phyloP scores from a whole-genome alignment of 2,797 vertebrate species.

The Malacoctenus gilli region DNA sequence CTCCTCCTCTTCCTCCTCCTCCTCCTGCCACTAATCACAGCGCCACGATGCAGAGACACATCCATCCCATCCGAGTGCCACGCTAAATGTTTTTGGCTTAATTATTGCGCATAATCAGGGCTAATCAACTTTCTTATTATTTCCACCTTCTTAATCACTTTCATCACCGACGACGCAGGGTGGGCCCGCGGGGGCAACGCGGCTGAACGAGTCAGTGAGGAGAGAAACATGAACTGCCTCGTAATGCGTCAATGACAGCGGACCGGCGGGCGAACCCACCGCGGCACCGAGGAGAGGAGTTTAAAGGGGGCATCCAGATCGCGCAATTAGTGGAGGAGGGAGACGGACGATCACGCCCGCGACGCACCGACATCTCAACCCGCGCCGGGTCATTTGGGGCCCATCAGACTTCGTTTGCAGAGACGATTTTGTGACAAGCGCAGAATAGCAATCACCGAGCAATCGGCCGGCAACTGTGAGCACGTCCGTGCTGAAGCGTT shows the following conservation, averaged over 20 bases:
- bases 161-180: slow-evolving; percentile 70
- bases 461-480: neutral
- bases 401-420: slow-evolving; percentile 7
- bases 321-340: slow-evolving; percentile 43
- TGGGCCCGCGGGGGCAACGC: slow-evolving; percentile 57
- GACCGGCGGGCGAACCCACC: slow-evolving; percentile 29
- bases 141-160: slow-evolving; percentile 72
- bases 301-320: slow-evolving; percentile 57
- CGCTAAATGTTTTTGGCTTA: slow-evolving; percentile 53
- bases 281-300: slow-evolving; percentile 33
- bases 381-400: slow-evolving; percentile 7
- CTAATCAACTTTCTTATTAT: slow-evolving; percentile 73
- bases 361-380: slow-evolving; percentile 9
- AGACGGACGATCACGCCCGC: slow-evolving; percentile 9
- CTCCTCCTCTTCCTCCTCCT: slow-evolving; percentile 33
- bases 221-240: slow-evolving; percentile 65
- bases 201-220: slow-evolving; percentile 58
- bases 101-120: slow-evolving; percentile 71
- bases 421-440: neutral
- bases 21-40: slow-evolving; percentile 69
- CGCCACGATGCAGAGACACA: slow-evolving; percentile 63
- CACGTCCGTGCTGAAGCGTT: too few relatives aligned
- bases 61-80: slow-evolving; percentile 43
- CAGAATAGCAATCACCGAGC: slow-evolving; percentile 6
- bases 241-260: slow-evolving; percentile 64